A percentile compares a stretch with the other conserved stretches of the same genome.
phyloP scores from a whole-genome alignment of 2,888 invertebrate species.

The Apotomis betuletana region DNA sequence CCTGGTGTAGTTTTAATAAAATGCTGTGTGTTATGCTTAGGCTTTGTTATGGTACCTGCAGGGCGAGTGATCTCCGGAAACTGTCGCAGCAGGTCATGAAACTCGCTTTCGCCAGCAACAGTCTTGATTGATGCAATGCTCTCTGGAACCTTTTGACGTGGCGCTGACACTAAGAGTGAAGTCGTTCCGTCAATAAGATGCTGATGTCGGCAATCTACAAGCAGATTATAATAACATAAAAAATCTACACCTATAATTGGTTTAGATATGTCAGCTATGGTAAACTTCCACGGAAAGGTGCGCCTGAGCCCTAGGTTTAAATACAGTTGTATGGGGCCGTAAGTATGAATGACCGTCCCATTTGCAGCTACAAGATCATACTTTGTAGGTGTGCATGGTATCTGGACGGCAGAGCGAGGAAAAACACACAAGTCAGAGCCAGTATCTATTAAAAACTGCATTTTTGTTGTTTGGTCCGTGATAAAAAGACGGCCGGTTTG shows the following conservation, averaged over 20 bases:
- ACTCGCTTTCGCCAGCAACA: neutral
- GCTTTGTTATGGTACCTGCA: neutral
- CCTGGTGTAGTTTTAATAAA: neutral
- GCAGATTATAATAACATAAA: conserved; percentile 46
- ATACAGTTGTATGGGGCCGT: no score
- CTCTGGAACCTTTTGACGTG: no score
- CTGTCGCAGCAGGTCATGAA: neutral
- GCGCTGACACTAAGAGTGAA: neutral
- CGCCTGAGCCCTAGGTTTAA: no score
- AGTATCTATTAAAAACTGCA: neutral
- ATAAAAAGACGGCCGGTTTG: neutral
- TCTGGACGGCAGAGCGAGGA: no score
- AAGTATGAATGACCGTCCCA: no score
- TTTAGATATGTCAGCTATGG: conserved; percentile 50
- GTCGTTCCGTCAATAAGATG: conserved; percentile 39
- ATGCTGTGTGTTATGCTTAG: neutral
- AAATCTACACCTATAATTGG: conserved; percentile 55
- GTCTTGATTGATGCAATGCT: neutral
- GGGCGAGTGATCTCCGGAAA: neutral
- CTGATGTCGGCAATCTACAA: conserved; percentile 47
- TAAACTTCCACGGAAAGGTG: conserved; percentile 46
- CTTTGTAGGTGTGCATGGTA: no score
- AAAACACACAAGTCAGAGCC: no score
- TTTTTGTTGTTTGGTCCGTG: neutral
- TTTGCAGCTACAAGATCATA: no score